These are phyloP conservation scores for Amblyopsis rosae DNA, from an alignment of 2,113 vertebrate genomes.

Conservation along the genomic window DNA sequence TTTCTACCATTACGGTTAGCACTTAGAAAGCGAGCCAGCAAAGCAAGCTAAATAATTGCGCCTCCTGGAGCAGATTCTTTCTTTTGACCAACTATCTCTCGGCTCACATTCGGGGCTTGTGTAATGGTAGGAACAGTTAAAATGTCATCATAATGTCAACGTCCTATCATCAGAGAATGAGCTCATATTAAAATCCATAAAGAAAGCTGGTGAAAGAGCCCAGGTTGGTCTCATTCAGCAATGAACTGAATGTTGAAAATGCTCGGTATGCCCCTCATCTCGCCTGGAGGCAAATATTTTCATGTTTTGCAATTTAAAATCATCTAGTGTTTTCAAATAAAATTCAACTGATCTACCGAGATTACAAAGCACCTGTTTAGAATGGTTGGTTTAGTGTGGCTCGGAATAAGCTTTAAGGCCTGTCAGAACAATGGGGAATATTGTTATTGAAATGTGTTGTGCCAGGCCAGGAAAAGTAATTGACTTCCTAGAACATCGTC, in stretches of 20 bases:
- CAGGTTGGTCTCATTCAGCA: constrained; percentile 15
- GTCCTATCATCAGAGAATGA: constrained; percentile 29
- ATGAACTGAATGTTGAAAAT: constrained; percentile 12
- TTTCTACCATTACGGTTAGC: constrained; percentile 19
- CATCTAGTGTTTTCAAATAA: constrained; percentile 55
- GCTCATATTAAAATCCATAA: neutral
- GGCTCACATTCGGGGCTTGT: neutral
- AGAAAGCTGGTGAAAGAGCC: constrained; percentile 1
- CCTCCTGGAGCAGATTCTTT: constrained; percentile 51
- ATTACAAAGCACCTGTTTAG: constrained; percentile 49
- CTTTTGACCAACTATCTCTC: constrained; percentile 12
- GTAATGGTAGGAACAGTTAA: constrained; percentile 40
- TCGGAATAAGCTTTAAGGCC: constrained; percentile 1
- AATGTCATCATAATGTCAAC: constrained; percentile 20
- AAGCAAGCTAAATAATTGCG: constrained; percentile 33
- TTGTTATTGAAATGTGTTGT: constrained; percentile 22
- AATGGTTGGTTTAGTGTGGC: constrained; percentile 23
- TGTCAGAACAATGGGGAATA: constrained; percentile 34
- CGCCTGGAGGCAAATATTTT: constrained; percentile 48
- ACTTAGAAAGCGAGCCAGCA: constrained; percentile 6
- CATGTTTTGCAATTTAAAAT: constrained; percentile 50
- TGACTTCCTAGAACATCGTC: neutral
- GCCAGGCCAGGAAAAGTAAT: neutral
- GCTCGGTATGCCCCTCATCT: constrained; percentile 19
- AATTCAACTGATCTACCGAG: constrained; percentile 39